These are phyloP conservation scores for Arctopsyche grandis DNA, from an alignment of 1,140 invertebrate genomes.

Conservation along the genomic window DNA sequence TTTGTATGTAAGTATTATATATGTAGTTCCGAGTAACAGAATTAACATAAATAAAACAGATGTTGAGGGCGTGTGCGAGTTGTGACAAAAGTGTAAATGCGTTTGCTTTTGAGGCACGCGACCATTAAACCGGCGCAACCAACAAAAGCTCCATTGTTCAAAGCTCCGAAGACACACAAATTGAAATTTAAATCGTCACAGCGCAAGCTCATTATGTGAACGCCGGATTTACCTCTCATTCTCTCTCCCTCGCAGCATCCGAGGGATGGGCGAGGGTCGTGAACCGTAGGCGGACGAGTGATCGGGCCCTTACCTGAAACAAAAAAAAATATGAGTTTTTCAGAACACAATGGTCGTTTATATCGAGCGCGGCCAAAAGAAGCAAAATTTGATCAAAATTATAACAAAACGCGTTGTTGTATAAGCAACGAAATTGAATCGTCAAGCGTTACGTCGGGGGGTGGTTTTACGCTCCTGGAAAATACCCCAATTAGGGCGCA, in stretches of 20 bases:
- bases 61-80: conserved; percentile 16
- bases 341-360: not conserved
- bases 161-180: conserved; percentile 34
- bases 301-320: conserved; percentile 25
- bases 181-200: conserved; percentile 44
- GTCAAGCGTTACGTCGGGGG: conserved; percentile 4
- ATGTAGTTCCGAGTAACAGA: not conserved
- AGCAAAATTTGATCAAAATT: not conserved
- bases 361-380: no score
- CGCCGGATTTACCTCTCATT: conserved; percentile 24
- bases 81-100: conserved; percentile 32
- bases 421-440: conserved; percentile 27
- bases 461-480: conserved; percentile 7
- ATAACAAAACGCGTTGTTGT: conserved; percentile 2
- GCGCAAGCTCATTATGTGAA: conserved; percentile 39
- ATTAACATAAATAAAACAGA: conserved; percentile 27
- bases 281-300: not conserved
- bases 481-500: conserved; percentile 30
- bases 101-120: conserved; percentile 22
- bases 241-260: not conserved
- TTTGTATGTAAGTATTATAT: no score
- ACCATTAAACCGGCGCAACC: not conserved
- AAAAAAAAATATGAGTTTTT: not conserved
- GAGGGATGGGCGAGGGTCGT: not conserved
- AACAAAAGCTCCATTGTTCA: conserved; percentile 39